Percentiles rank a stretch among this genome's conserved stretches.
phyloP scores from a whole-genome alignment of 2,797 vertebrate species.

The Acridotheres tristis region DNA sequence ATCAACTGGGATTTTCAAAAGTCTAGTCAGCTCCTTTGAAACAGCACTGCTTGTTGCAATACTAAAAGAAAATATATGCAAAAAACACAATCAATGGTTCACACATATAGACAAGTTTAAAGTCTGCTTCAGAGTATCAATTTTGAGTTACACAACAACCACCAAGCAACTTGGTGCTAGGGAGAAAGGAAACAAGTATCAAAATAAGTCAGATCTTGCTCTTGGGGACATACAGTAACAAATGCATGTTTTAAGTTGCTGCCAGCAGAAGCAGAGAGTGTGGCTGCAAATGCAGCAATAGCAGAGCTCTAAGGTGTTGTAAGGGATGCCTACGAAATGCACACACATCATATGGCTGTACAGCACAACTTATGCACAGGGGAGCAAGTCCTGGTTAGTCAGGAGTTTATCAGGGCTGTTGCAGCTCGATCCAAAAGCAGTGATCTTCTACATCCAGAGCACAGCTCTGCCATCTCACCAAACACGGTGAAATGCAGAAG shows the following conservation, averaged over 20 bases:
- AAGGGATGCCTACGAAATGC: not conserved
- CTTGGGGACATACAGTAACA: not conserved
- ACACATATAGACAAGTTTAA: not conserved
- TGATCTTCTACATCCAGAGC: not conserved
- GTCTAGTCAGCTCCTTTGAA: conserved; percentile 95
- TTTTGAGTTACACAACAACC: not conserved
- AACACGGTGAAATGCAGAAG: rapidly evolving
- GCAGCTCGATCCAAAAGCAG: not conserved
- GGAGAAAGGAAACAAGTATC: not conserved
- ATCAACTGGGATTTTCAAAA: conserved; percentile 96
- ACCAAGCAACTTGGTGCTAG: not conserved
- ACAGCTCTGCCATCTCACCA: not conserved
- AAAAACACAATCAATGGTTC: not conserved
- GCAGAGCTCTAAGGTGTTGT: not conserved
- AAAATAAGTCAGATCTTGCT: not conserved
- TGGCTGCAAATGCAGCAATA: not conserved
- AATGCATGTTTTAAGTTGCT: not conserved
- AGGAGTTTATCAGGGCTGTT: not conserved
- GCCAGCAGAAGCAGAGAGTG: not conserved
- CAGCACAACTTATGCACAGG: not conserved
- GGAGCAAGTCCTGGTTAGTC: not conserved
- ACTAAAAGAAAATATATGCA: conserved; percentile 72
- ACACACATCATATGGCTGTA: not conserved
- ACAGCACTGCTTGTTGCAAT: conserved; percentile 98
- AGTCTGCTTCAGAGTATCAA: not conserved